Percentiles rank a stretch among this genome's conserved stretches.
Conservation (phyloP, 1,140 invertebrate genomes). For the Argopecten irradians region DNA sequence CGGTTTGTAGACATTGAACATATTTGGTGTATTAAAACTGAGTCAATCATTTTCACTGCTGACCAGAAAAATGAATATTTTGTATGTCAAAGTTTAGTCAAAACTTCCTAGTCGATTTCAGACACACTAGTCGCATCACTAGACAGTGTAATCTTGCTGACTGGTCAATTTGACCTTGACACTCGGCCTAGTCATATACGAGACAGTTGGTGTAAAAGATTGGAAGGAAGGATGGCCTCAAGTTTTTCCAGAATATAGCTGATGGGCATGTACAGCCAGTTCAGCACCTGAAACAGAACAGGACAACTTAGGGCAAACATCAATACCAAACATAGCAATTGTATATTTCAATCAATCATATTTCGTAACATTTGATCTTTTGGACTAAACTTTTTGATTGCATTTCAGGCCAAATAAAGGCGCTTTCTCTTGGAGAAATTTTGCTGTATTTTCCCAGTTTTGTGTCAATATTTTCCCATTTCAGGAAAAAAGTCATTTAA, state of each 20-base stretch:
- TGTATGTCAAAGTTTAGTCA: background rate
- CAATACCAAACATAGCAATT: background rate
- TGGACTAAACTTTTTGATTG: too few species aligned
- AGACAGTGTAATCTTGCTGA: background rate
- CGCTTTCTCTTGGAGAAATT: too few species aligned
- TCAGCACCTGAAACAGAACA: slow-evolving; percentile 82
- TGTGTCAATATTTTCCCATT: too few species aligned
- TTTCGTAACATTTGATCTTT: too few species aligned
- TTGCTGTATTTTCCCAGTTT: too few species aligned
- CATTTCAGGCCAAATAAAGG: too few species aligned
- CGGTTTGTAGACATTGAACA: background rate
- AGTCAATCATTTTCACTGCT: background rate
- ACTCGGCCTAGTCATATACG: slow-evolving; percentile 81
- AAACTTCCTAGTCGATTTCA: background rate
- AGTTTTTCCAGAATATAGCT: slow-evolving; percentile 90
- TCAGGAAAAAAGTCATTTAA: too few species aligned
- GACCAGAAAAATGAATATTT: background rate
- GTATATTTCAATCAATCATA: too few species aligned
- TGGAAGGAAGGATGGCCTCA: slow-evolving; percentile 88
- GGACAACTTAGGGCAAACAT: background rate
- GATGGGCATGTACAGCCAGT: slow-evolving; percentile 89
- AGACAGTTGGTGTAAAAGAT: slow-evolving; percentile 89
- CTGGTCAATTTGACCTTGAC: background rate
- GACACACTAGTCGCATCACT: background rate
- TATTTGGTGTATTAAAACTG: background rate